A percentile compares a stretch with the other conserved stretches of the same genome.
phyloP scores from a whole-genome alignment of 2,797 vertebrate genomes.

The Bradypodion pumilum region DNA sequence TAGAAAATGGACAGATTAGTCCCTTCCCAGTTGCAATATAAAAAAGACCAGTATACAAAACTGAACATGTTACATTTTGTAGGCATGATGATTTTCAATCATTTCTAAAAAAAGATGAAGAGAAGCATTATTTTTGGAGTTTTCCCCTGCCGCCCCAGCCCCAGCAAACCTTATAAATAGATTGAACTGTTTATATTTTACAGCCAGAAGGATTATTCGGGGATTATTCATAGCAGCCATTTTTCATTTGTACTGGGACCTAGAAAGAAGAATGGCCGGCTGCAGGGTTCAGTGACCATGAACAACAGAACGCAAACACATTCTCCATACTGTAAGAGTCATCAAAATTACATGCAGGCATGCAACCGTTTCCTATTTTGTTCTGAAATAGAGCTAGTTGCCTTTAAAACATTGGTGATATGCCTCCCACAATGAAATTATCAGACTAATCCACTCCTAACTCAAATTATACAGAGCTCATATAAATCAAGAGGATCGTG shows the following conservation, averaged over 20 bases:
- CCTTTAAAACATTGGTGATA: neutral
- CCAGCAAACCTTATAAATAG: slow-evolving; percentile 13
- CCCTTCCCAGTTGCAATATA: neutral
- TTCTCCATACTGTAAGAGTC: neutral
- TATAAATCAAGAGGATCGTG: too few species aligned
- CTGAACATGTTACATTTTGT: neutral
- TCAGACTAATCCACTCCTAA: too few species aligned
- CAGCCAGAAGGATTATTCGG: slow-evolving; percentile 40
- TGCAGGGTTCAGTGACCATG: slow-evolving; percentile 45
- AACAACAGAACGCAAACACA: slow-evolving; percentile 25
- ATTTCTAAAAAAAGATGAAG: slow-evolving; percentile 11
- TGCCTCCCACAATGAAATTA: neutral
- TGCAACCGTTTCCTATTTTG: neutral
- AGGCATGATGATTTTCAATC: slow-evolving; percentile 32
- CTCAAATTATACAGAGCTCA: too few species aligned
- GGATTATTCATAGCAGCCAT: slow-evolving; percentile 43
- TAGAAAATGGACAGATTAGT: neutral
- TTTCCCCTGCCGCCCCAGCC: slow-evolving; percentile 30
- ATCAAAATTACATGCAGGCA: slow-evolving; percentile 12
- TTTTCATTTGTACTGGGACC: slow-evolving; percentile 50
- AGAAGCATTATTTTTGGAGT: neutral
- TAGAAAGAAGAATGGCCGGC: slow-evolving; percentile 13
- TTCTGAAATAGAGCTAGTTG: neutral
- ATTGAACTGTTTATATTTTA: slow-evolving; percentile 42
- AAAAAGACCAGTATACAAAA: neutral